phyloP scores from a whole-genome alignment of 2,888 invertebrate genomes.

The Eupithecia subumbrata region DNA sequence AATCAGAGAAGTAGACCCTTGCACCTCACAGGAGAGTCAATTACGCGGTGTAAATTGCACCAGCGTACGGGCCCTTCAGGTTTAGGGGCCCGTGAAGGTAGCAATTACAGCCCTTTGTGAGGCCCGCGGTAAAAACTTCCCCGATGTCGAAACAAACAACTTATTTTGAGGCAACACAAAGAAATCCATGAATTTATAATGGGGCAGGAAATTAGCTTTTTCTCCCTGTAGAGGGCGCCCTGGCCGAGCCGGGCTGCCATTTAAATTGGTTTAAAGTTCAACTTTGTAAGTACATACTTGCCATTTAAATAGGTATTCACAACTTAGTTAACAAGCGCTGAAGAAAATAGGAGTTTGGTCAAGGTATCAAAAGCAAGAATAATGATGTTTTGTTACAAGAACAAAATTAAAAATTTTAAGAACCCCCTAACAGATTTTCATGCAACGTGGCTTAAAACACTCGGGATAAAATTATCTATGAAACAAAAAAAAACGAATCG shows the following conservation, averaged over 20 bases:
- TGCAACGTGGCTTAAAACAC: too few relatives aligned
- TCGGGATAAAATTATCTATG: too few relatives aligned
- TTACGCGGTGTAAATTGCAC: conserved; percentile 6
- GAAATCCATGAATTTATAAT: conserved; percentile 80
- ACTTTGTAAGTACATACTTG: conserved; percentile 3
- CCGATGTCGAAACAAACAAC: conserved; percentile 74
- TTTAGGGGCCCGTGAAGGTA: conserved; percentile 5
- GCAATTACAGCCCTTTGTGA: conserved; percentile 64
- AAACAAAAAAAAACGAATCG: too few relatives aligned
- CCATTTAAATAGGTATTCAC: conserved; percentile 15
- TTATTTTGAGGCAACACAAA: conserved; percentile 74
- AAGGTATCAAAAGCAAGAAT: background rate
- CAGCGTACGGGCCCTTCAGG: conserved; percentile 1
- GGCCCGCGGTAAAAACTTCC: conserved; percentile 55
- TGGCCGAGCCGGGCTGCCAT: conserved; percentile 18
- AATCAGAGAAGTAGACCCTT: background rate
- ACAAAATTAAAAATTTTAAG: too few relatives aligned
- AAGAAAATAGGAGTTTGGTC: background rate
- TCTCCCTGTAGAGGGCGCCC: conserved; percentile 55
- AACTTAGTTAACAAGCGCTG: background rate
- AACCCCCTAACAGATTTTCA: too few relatives aligned
- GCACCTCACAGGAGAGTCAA: background rate
- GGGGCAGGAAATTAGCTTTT: conserved; percentile 76
- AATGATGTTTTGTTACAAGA: background rate
- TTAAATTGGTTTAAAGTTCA: conserved; percentile 34